Evolutionary conservation across 2,797 vertebrate species (phyloP), one percentile per base, ranked within the genome.

Genomic region (Hapalemur alaotrensis): DNA sequence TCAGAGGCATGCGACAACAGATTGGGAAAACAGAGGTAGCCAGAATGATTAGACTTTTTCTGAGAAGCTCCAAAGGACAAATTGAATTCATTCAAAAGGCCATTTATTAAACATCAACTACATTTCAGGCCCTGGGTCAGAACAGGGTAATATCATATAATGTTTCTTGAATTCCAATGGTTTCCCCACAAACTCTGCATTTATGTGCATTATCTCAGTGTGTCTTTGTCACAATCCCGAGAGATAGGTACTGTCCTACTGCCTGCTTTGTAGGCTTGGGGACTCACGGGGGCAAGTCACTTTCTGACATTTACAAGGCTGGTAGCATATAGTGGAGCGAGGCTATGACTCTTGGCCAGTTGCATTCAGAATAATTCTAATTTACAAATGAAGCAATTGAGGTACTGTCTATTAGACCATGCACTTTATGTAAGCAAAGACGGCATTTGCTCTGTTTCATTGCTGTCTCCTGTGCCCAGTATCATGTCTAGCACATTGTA

Each of bases 391-490:
- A 65, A 50, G 79, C 67, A 15, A 15, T 0, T 0, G 13, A 82
- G 72, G 28, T 22, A 14, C n/a, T 3, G 8, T 32, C n/a, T 3
- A 11, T 32, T 12, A 6, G 57, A 35, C 32, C 9, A 0, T 0
- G 1, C 0, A 0, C 10, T 0, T 30, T 11, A 7, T 0, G 32
- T 46, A 9, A 17, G 41, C 22, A 32, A 38, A 23, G 63, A 41
- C 0, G 28, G 32, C 5, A 6, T 78, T 5, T 50, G 17, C 15
- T 81, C n/a, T 3, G 10, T 17, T 28, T 41, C 15, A 38, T 43
- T 14, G 82, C 61, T 30, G 23, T 46, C 48, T 63, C 38, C n/a
- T 35, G 30, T 5, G 32, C 46, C 12, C n/a, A 10, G 10, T 35
- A 17, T 2, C 6, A 25, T 4, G n/a, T 5, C 50, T 22, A 14